phyloP scores from a whole-genome alignment of 1,140 invertebrate genomes.

The Ips typographus region DNA sequence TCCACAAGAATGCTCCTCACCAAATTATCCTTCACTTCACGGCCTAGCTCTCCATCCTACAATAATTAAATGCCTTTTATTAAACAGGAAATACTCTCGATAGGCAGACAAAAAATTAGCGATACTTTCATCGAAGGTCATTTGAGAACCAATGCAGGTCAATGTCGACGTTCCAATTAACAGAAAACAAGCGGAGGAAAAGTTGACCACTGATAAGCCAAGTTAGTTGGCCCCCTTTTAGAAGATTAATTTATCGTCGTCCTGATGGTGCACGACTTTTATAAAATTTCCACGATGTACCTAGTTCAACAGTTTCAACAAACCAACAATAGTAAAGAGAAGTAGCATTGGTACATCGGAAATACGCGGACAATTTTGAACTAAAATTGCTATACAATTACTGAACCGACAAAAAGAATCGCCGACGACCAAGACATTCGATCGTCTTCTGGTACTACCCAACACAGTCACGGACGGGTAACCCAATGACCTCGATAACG shows the following conservation, averaged over 20 bases:
- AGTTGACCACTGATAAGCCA: slow-evolving; percentile 21
- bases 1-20: no score
- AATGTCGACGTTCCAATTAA: slow-evolving; percentile 27
- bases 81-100: not conserved
- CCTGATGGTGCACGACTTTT: no score
- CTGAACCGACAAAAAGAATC: slow-evolving; percentile 7
- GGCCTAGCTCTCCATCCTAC: no score
- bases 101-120: slow-evolving; percentile 2
- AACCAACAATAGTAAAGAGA: not conserved
- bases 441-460: slow-evolving; percentile 31
- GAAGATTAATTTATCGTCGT: no score
- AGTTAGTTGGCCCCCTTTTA: slow-evolving; percentile 16
- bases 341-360: no score
- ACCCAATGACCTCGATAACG: slow-evolving; percentile 48
- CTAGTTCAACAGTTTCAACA: not conserved
- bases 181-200: slow-evolving; percentile 12
- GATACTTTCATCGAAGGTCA: slow-evolving; percentile 29
- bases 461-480: slow-evolving; percentile 47
- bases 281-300: no score
- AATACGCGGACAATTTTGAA: no score
- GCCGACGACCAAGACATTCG: slow-evolving; percentile 2
- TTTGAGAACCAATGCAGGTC: slow-evolving; percentile 16
- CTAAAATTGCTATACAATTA: no score
- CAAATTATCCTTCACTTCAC: no score
- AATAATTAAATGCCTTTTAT: no score